These are phyloP conservation scores for Tinea pellionella DNA, from an alignment of 2,888 invertebrate species.

Conservation along the genomic window DNA sequence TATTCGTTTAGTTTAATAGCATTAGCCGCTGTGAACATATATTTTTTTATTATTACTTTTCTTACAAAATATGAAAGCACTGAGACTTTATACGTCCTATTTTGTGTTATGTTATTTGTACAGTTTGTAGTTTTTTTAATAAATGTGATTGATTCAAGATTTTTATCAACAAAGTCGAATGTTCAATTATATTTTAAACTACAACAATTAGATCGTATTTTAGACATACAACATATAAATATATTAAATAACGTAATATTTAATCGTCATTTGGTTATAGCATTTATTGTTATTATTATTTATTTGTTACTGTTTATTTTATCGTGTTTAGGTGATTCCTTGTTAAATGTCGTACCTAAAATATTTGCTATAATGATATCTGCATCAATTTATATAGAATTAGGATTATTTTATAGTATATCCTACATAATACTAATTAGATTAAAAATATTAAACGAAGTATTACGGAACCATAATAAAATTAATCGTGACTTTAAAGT, in stretches of 20 bases:
- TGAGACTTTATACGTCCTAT: not conserved
- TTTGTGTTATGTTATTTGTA: not conserved
- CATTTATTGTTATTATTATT: not conserved
- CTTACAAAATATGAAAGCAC: not conserved
- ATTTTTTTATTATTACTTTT: not conserved
- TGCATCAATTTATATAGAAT: not conserved
- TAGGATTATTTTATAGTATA: not conserved
- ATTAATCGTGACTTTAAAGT: not conserved
- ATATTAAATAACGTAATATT: slow-evolving; percentile 4
- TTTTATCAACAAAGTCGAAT: slow-evolving; percentile 31
- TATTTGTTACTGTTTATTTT: not conserved
- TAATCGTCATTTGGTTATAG: not conserved
- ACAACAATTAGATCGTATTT: slow-evolving; percentile 38
- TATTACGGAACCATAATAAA: not conserved
- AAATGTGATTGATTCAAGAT: slow-evolving; percentile 31
- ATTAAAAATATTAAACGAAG: not conserved
- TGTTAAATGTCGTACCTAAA: not conserved
- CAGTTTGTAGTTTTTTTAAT: not conserved
- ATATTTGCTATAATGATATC: not conserved
- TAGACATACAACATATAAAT: slow-evolving; percentile 32
- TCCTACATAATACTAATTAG: not conserved
- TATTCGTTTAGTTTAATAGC: slow-evolving; percentile 20
- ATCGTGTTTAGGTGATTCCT: not conserved
- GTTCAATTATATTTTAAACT: slow-evolving; percentile 33
- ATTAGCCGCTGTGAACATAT: not conserved